A percentile compares a stretch with the other conserved stretches of the same genome.
These are phyloP conservation scores for Clanis bilineata DNA, from an alignment of 2,888 invertebrate species.

Conservation along the genomic window DNA sequence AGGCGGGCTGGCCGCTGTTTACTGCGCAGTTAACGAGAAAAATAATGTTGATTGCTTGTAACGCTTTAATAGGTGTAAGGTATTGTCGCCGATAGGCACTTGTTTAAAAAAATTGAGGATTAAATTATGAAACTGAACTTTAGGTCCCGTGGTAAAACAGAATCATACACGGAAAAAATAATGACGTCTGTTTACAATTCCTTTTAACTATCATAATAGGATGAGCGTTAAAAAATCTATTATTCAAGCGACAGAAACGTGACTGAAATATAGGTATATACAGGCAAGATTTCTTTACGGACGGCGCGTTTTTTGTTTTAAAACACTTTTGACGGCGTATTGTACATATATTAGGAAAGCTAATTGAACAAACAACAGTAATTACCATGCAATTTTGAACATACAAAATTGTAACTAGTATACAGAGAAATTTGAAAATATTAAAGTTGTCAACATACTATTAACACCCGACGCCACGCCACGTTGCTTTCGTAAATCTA, in stretches of 20 bases:
- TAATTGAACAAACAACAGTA: background rate
- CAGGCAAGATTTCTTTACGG: slow-evolving; percentile 50
- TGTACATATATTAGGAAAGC: background rate
- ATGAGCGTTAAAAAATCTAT: slow-evolving; percentile 25
- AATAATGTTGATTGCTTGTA: background rate
- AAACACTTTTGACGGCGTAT: slow-evolving; percentile 24
- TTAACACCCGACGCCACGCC: no score
- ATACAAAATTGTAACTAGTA: background rate
- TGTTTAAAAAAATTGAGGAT: background rate
- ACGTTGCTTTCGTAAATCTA: no score
- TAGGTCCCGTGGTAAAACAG: slow-evolving; percentile 30
- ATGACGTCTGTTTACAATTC: slow-evolving; percentile 31
- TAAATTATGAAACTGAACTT: slow-evolving; percentile 7
- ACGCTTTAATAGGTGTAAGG: background rate
- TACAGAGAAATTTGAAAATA: no score
- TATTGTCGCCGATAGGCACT: slow-evolving; percentile 11
- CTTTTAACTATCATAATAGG: slow-evolving; percentile 24
- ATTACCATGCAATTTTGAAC: background rate
- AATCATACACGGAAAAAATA: slow-evolving; percentile 24
- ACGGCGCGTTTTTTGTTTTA: slow-evolving; percentile 57
- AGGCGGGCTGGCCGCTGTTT: no score
- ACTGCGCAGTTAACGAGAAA: no score
- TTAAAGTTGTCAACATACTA: no score
- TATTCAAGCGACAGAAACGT: slow-evolving; percentile 5
- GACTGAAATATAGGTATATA: slow-evolving; percentile 23